These are phyloP conservation scores for Platichthys stellatus DNA, from an alignment of 2,113 vertebrate species.

Conservation along the genomic window DNA sequence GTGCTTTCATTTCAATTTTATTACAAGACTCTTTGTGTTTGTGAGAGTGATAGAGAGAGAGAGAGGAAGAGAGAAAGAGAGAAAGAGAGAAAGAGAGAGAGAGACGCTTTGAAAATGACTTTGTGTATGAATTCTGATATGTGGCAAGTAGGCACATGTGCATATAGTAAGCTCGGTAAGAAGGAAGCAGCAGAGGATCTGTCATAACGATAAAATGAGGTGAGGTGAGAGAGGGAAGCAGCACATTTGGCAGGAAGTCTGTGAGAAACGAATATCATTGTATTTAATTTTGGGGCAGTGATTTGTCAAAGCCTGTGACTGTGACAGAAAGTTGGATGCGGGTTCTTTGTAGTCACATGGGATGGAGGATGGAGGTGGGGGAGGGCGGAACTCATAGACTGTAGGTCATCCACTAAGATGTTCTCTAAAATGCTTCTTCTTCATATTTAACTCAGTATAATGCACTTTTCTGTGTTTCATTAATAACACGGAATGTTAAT, in stretches of 20 bases:
- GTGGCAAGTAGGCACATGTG: not conserved
- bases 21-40: constrained; percentile 9
- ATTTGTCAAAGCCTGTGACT: constrained; percentile 26
- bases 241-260: constrained; percentile 33
- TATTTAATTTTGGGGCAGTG: constrained; percentile 40
- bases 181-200: constrained; percentile 25
- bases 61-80: not conserved
- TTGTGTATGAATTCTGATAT: constrained; percentile 17
- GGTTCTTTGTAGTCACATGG: constrained; percentile 4
- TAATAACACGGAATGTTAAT: not conserved
- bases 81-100: not conserved
- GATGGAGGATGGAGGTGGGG: not conserved
- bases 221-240: constrained; percentile 34
- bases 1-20: constrained; percentile 56
- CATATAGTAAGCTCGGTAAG: constrained; percentile 2
- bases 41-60: not conserved
- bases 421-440: not conserved
- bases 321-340: constrained; percentile 30
- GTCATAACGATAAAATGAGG: constrained; percentile 49
- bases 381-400: not conserved
- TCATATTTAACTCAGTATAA: constrained; percentile 1
- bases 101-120: not conserved
- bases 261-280: constrained; percentile 19
- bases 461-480: constrained; percentile 1
- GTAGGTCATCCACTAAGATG: constrained; percentile 7